Base-by-base conservation (phyloP, 2,888 invertebrate genomes). In the Hecatera dysodea region DNA sequence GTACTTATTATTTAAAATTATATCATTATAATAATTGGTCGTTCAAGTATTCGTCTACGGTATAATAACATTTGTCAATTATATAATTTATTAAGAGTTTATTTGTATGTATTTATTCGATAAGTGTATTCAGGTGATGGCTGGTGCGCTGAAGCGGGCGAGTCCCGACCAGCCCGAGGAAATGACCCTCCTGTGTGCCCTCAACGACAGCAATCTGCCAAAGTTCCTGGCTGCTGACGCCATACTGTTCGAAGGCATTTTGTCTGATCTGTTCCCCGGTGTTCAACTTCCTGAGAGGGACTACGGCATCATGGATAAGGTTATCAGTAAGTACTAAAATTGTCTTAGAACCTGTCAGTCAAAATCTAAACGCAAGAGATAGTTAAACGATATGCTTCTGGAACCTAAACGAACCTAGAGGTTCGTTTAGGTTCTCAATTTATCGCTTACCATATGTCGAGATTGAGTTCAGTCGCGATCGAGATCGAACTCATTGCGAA, bases 231-330 rank as follows among this genome's bases (percentile, higher is more conserved):
- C 97, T 1, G 98, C 98, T 62, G 99, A 99, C 90, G 98, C 98
- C 0, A 90, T 97, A 29, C 95, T 99, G 0, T 99, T 99, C 90
- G 97, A 98, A 91, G 98, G 98, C 11, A 98, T 99, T 84, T 94
- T 99, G 27, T 97, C 98, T n/a, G 99, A 99, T 95, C 94, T 99
- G 75, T 99, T 99, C 90, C 99, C 99, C 0, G 98, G 98, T 0
- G 97, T 98, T 0, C 96, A 96, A 11, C 94, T 98, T 56, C 98
- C 98, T 0, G 97, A 97, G 56, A 97, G 98, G 57, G 98, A 98
- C 89, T 98, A 99, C 88, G 98, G 98, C 0, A 86, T 96, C 3
- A 97, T 99, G 89, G 97, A 98, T 87, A 96, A 97, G 19, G 97
- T 97, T 19, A 97, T 97, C 57, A 88, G 94, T 94, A 75, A 92